Evolutionary conservation across 2,888 invertebrate species (phyloP), one percentile per base, ranked within the genome.

Genomic region (Anarsia innoxiella): DNA sequence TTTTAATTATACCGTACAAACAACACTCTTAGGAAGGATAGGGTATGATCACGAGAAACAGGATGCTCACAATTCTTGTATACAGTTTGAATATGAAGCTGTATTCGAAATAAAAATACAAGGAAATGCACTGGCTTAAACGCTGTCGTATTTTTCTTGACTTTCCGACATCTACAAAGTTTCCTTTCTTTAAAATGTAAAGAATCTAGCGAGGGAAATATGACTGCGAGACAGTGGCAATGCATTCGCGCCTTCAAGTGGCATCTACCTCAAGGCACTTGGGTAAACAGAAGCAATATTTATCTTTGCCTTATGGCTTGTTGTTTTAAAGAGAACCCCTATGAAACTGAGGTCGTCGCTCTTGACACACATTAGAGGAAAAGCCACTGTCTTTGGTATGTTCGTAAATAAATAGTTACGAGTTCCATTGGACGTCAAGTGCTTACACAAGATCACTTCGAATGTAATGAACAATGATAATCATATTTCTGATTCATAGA

Each of bases 251-350:
- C 56, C 59, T 61, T 53, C 49, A 54, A 70, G 66, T 68, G 53
- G 66, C 59, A 68, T 70, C 66, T 70, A 64, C 67, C 33, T 25
- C 14, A 25, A 54, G 58, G 57, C 73, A 73, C 67, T 77, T 77
- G 73, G 50, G 59, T 59, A 68, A 71, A 74, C 63, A 71, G 57
- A 63, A 59, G 56, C 58, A 45, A 45, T 78, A 66, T 80, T 77
- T 78, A 62, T 66, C 67, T 78, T 74, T 64, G 62, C 63, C 61
- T 67, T 59, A 58, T 57, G 56, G 56, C 57, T 57, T 69, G 71
- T 76, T 73, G 67, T 75, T 69, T 68, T 71, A 74, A 66, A 65
- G 65, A 46, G 42, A 61, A 55, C 58, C 64, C 57, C 59, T 59
- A 55, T 52, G 49, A 56, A 56, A 55, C 59, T 55, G 50, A 51